These are phyloP conservation scores for Oncorhynchus tshawytscha DNA, from an alignment of 2,113 vertebrate genomes.

Conservation along the genomic window DNA sequence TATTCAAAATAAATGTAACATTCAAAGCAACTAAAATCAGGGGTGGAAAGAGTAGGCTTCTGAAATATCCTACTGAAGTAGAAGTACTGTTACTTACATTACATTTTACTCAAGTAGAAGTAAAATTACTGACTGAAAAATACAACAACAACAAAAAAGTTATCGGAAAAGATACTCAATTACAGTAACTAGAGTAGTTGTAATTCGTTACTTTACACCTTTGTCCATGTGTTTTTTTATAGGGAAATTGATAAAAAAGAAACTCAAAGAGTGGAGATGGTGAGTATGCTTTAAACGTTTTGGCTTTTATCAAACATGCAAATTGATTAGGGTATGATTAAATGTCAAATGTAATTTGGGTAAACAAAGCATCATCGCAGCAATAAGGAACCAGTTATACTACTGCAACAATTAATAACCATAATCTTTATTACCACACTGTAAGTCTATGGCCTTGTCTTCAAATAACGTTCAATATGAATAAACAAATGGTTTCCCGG, in stretches of 20 bases:
- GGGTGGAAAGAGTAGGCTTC: too few species aligned
- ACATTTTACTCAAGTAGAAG: too few species aligned
- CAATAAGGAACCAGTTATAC: neutral
- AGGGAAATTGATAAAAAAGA: conserved; percentile 15
- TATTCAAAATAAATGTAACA: too few species aligned
- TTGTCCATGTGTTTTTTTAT: neutral
- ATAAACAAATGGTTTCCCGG: neutral
- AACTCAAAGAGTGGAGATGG: conserved; percentile 15
- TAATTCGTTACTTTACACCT: neutral
- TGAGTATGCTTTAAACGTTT: conserved; percentile 29
- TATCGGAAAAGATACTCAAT: neutral
- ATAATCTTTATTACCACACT: neutral
- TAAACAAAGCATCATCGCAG: neutral
- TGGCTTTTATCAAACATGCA: neutral
- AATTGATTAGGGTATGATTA: neutral
- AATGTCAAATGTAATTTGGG: neutral
- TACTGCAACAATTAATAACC: neutral
- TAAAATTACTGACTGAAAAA: too few species aligned
- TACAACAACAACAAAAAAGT: too few species aligned
- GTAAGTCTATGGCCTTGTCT: neutral
- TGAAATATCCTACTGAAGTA: too few species aligned
- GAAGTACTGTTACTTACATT: too few species aligned
- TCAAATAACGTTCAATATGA: neutral
- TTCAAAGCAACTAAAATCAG: too few species aligned
- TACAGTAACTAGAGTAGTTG: neutral